Base-by-base conservation (phyloP, 2,797 vertebrate genomes). In the Dipus sagitta region DNA sequence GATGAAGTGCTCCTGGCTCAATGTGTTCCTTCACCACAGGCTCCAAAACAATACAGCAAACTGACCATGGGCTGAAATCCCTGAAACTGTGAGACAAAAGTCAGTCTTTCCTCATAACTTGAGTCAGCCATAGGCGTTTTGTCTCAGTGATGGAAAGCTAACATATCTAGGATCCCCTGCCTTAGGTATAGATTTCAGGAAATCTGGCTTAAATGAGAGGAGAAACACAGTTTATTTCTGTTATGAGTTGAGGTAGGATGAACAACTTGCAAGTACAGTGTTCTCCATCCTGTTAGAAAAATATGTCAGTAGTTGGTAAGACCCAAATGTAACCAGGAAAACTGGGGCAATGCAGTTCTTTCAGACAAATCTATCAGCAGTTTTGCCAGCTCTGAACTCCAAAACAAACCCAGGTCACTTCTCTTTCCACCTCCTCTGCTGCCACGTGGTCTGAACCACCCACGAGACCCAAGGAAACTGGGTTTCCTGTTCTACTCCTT, bases 261-360 rank as follows among this genome's bases (percentile, higher is more conserved):
- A 38, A 38, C 38, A 38, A 38, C 38, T 38, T 38, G 38, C 38
- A 38, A 38, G 38, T 3, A 3, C 38, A 38, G 38, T 78, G 14
- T 54, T 89, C 24, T 79, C 32, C 4, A 47, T 54, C 21, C 34
- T 54, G 34, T 90, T 70, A 88, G 74, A 90, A 30, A 93, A 85
- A 62, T 82, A 79, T 24, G 12, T 38, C 8, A 23, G 38, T 62
- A 68, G 68, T 78, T 79, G 95, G 28, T 83, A 38, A 81, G 64
- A 42, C 7, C 14, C 58, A 21, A 82, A 11, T 47, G 71, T 47
- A 67, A 38, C 38, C n/a, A 82, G 58, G 34, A 68, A 92, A 92
- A 70, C 60, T 8, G 47, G 23, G 42, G 23, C 26, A 42, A 3
- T 7, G 11, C 47, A 92, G n/a, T 24, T 52, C 32, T 20, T 64